Evolutionary conservation across 2,888 invertebrate species (phyloP).

Genomic region (Eremobia ochroleuca): DNA sequence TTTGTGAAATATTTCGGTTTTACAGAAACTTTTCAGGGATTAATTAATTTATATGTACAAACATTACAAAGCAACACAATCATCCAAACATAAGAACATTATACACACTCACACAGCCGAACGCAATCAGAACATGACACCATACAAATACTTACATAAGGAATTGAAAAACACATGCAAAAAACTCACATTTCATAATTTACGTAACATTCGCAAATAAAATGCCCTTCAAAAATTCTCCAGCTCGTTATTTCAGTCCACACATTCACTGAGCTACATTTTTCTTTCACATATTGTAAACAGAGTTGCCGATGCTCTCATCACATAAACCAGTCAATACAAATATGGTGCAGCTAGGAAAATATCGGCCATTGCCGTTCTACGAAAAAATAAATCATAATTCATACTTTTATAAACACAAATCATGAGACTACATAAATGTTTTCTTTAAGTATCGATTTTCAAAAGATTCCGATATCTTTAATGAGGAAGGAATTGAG

Average conservation of each 20-base stretch:
- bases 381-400: slow-evolving; percentile 20
- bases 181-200: slow-evolving; percentile 33
- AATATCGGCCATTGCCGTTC: slow-evolving; percentile 44
- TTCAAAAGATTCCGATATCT: not conserved
- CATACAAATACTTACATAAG: not conserved
- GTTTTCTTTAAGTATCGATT: slow-evolving; percentile 9
- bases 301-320: slow-evolving; percentile 53
- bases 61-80: not conserved
- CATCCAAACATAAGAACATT: not conserved
- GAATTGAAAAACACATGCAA: not conserved
- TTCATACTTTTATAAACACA: slow-evolving; percentile 30
- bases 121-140: not conserved
- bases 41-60: not conserved
- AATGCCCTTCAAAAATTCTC: slow-evolving; percentile 62
- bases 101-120: no score
- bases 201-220: slow-evolving; percentile 48
- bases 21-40: not conserved
- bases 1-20: not conserved
- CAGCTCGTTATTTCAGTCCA: slow-evolving; percentile 55
- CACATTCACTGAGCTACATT: slow-evolving; percentile 42
- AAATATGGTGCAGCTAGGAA: slow-evolving; percentile 42
- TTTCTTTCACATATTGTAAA: slow-evolving; percentile 58
- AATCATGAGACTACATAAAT: not conserved
- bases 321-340: slow-evolving; percentile 36
- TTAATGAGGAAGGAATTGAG: not conserved